Base-by-base conservation (phyloP, 2,888 invertebrate species). In the Mimumesa dahlbomi region DNA sequence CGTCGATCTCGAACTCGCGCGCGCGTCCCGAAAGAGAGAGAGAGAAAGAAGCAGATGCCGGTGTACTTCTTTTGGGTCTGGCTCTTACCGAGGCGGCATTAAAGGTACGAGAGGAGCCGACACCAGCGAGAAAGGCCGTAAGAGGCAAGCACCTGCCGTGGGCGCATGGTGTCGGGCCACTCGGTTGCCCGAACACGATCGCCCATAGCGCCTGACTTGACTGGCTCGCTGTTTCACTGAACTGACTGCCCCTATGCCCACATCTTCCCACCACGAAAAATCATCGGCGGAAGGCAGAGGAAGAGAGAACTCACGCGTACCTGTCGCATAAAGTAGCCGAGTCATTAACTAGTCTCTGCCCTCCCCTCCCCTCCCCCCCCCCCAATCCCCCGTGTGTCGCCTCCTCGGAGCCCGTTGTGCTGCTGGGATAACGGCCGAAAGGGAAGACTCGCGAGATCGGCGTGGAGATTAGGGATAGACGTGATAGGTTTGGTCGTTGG, bases 71-170 rank as follows among this genome's bases (percentile, higher is more conserved):
- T 79, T 77, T 42, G 66, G 72, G 71, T 48, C 62, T 56, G 71
- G 64, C 77, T 79, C 75, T 82, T 14, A 79, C 66, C 70, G 31
- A 63, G 78, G 65, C 78, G 77, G 79, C 63, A 77, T 79, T 79
- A 76, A 79, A 79, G 70, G 70, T 53, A 77, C 68, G 82, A 79
- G 73, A 76, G 59, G 61, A 74, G 75, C 77, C 74, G 77, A 77
- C 79, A 79, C 66, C 72, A 72, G 65, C 69, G 75, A 69, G 82
- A 75, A 80, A 82, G 76, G 73, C 77, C 76, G 82, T 73, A 80
- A 83, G 75, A 71, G 73, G 73, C 73, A 75, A 83, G 84, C 85
- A 85, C 85, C 85, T 85, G 85, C 85, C 84, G 82, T 73, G 71
- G 73, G 68, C 75, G 73, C 80, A 68, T 49, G 80, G 77, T 77